Evolutionary conservation across 1,140 invertebrate species (phyloP).

Genomic region (Brachionus koreanus): DNA sequence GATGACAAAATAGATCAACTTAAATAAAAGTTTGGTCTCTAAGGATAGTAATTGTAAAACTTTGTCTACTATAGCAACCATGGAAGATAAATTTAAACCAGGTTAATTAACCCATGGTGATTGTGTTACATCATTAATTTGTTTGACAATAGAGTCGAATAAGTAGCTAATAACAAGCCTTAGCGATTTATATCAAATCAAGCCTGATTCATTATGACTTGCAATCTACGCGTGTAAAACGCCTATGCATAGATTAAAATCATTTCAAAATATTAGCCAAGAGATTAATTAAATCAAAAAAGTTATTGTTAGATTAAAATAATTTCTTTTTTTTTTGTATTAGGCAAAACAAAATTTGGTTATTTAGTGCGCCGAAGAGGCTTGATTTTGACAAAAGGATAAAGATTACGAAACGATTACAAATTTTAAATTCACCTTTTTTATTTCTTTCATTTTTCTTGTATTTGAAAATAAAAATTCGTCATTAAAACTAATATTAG

Average conservation of each 20-base stretch:
- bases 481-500: constrained; percentile 35
- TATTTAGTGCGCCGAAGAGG: neutral
- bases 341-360: neutral
- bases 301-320: neutral
- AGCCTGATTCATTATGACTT: neutral
- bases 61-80: neutral
- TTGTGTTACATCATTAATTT: neutral
- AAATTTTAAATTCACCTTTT: neutral
- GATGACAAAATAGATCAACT: too few species aligned
- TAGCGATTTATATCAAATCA: neutral
- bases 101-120: neutral
- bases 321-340: neutral
- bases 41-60: too few species aligned
- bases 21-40: too few species aligned
- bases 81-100: neutral
- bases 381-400: constrained; percentile 1
- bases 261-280: constrained; percentile 31
- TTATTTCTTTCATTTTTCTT: neutral
- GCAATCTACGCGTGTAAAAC: neutral
- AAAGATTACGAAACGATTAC: constrained; percentile 4
- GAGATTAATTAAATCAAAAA: constrained; percentile 36
- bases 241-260: neutral
- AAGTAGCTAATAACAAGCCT: neutral
- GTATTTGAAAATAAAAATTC: constrained; percentile 8
- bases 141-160: neutral